Base-by-base conservation (phyloP, 2,888 invertebrate species). In the Antheraea assamensis region DNA sequence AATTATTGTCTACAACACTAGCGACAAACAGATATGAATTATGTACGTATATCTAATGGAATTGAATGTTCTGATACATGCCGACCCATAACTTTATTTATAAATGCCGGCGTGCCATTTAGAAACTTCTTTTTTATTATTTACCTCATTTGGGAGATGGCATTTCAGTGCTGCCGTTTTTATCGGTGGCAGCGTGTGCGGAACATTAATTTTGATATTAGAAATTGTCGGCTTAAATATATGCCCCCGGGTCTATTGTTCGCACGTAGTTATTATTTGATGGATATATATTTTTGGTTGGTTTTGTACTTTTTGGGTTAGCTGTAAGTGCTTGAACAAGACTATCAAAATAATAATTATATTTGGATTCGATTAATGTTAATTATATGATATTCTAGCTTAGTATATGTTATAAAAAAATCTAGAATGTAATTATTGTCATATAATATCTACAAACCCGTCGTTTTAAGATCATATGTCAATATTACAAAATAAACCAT, bases 121-220 rank as follows among this genome's bases (percentile, higher is more conserved):
- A 78, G 79, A 74, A 75, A 74, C 87, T 91, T n/a, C 91, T 92
- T 93, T 94, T 64, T 64, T 64, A 64, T 64, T 94, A 94, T 92
- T 93, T 90, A 92, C 92, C 90, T 92, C 93, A 90, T 92, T 93
- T 91, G 89, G 89, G 88, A 90, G 89, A 87, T 93, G 94, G 87
- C 94, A 94, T 94, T 94, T 93, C 77, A 87, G 84, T 78, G 27
- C 82, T 81, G 81, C 81, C 83, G 85, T 88, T 92, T 92, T 93
- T 93, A 93, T 92, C 86, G 89, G 86, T 83, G 82, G 84, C 82
- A 85, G 83, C 84, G 88, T 90, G 89, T 90, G 91, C 92, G 93
- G 90, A 90, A 92, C 93, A 93, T 93, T 93, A 93, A 93, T 92
- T 92, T 88, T 90, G 89, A 85, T 89, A 83, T 88, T 84, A 82